Evolutionary conservation across 2,888 invertebrate genomes (phyloP), one percentile per base, ranked within the genome.

Genomic region (Gari tellinella): DNA sequence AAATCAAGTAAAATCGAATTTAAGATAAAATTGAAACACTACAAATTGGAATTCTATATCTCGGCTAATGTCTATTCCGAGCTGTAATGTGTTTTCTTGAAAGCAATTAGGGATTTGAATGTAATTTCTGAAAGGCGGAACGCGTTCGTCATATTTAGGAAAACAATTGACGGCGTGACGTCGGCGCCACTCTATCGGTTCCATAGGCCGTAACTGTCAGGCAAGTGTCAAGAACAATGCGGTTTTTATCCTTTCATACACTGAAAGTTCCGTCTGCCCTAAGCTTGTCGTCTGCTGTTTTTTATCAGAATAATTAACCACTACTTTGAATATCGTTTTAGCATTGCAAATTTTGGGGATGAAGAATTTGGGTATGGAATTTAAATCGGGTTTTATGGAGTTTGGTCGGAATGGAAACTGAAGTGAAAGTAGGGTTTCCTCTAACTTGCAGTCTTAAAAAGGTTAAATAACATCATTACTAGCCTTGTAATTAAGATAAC

Each of bases 381-480:
- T n/a, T n/a, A n/a, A n/a, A n/a, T n/a, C n/a, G n/a, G n/a, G n/a
- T n/a, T n/a, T n/a, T n/a, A n/a, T 31, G 10, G 31, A 4, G 31
- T 7, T 31, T 31, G 31, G 10, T 31, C 31, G 4, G 10, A 10
- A 31, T 31, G 5, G 5, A 31, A 10, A 31, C 31, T 31, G 31
- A 7, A 7, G 4, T 31, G 31, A 31, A 31, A 7, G 10, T 31
- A 7, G 5, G 31, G 10, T 31, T 31, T 4, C n/a, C n/a, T 31
- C 10, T 31, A 10, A 31, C 4, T 31, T 31, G 31, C 10, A 10
- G 31, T 31, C 4, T 7, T 10, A 31, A 4, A 31, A 31, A 31
- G 31, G 5, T 31, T 60, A 67, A 67, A 58, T 51, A 68, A 68
- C 60, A 48, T 68, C 61, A 68, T 68, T 68, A 61, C 31, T 10